Percentiles rank a stretch among this genome's conserved stretches.
Conservation (phyloP, 2,797 vertebrate species). For the Acanthis flammea region DNA sequence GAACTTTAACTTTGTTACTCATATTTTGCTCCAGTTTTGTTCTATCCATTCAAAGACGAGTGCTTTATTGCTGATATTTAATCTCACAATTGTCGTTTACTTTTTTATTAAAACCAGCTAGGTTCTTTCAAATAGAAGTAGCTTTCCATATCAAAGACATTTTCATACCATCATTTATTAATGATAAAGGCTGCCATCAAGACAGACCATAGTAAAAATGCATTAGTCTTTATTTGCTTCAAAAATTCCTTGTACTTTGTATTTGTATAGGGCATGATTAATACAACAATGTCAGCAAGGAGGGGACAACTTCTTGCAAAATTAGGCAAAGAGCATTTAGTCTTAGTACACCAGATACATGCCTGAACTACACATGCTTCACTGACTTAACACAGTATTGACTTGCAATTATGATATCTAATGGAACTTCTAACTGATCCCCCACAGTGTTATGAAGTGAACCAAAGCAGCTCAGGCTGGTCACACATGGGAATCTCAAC, state of each 20-base stretch:
- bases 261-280: not conserved
- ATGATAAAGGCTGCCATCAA: not conserved
- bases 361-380: not conserved
- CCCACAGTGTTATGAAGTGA: accelerated
- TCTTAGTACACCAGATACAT: not conserved
- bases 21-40: not conserved
- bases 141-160: not conserved
- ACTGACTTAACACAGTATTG: not conserved
- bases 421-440: not conserved
- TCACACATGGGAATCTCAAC: not conserved
- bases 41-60: not conserved
- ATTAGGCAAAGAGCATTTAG: not conserved
- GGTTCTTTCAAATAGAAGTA: not conserved
- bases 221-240: not conserved
- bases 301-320: not conserved
- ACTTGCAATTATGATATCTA: not conserved
- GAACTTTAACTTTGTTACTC: not conserved
- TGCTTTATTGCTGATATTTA: not conserved
- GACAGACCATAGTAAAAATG: not conserved
- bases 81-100: not conserved
- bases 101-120: not conserved
- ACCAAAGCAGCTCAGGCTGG: not conserved
- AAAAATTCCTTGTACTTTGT: not conserved
- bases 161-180: not conserved
- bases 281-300: not conserved